These are phyloP conservation scores for Drosophila insularis DNA, from an alignment of 1,140 invertebrate genomes.

Conservation along the genomic window DNA sequence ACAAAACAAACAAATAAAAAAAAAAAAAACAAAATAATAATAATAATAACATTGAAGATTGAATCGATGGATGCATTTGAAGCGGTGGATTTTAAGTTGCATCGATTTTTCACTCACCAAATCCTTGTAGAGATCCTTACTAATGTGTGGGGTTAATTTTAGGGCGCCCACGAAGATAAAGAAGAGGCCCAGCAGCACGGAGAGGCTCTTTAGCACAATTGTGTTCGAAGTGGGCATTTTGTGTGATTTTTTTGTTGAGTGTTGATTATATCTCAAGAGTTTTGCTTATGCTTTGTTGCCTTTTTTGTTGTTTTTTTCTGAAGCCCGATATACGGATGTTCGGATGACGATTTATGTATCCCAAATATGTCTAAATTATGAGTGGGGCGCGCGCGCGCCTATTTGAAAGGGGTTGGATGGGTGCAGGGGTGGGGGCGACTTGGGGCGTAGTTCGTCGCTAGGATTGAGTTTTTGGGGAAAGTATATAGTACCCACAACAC, in stretches of 20 bases:
- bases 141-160: constrained; percentile 95
- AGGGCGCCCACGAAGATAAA: constrained; percentile 97
- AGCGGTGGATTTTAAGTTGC: neutral
- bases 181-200: constrained; percentile 95
- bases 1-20: too few species aligned
- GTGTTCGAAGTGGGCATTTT: constrained; percentile 83
- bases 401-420: constrained; percentile 1
- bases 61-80: constrained; percentile 8
- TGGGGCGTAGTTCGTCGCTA: constrained; percentile 22
- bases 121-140: constrained; percentile 97
- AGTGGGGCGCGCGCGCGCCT: constrained; percentile 32
- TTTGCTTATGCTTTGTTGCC: neutral
- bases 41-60: constrained; percentile 32
- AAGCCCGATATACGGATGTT: neutral
- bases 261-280: constrained; percentile 5
- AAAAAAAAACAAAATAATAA: too few species aligned
- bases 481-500: constrained; percentile 58
- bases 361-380: constrained; percentile 41
- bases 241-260: constrained; percentile 19
- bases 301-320: neutral
- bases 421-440: neutral
- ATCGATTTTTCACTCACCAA: constrained; percentile 88
- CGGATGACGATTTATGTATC: constrained; percentile 25
- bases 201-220: constrained; percentile 94
- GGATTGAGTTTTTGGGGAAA: constrained; percentile 29